Evolutionary conservation across 2,888 invertebrate genomes (phyloP), one percentile per base, ranked within the genome.

Genomic region (Apamea monoglypha): DNA sequence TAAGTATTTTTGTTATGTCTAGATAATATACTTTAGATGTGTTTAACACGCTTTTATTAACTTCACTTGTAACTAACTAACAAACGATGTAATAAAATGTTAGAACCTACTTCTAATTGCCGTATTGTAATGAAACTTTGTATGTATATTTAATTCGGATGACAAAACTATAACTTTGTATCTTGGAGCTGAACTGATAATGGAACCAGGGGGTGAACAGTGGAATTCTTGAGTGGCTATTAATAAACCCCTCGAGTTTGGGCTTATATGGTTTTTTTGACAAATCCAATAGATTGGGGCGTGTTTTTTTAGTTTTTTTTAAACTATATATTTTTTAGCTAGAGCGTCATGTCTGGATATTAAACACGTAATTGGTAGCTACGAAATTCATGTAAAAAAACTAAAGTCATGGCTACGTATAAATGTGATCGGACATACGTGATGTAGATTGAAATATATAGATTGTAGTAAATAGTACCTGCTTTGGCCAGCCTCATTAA

Each of bases 1-100:
- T 95, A 88, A 95, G 95, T 93, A 74, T 68, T 80, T 75, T 66
- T 61, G 29, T 63, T 25, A 67, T 63, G 0, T 63, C 16, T 82
- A 29, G 12, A 67, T 67, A 76, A 36, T 36, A 18, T 36, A 14
- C 59, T 40, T 59, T 40, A 12, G 6, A 21, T 6, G 61, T 66
- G 59, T 56, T 69, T 56, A n/a, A 12, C 56, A 56, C 25, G 25
- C 25, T 56, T 56, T 56, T 59, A 53, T 53, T n/a, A 12, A n/a
- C n/a, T 59, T 59, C n/a, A 21, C 53, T 53, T 53, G 2, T 53
- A 25, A 56, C 56, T 25, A n/a, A 56, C 50, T 21, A 53, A 53
- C n/a, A 25, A 56, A 25, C 3, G 4, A n/a, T 56, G 10, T 12
- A n/a, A 25, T 12, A 25, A 12, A 25, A 25, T 56, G 3, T 25